phyloP scores from a whole-genome alignment of 2,113 vertebrate genomes.

The Megaceryle torquata region DNA sequence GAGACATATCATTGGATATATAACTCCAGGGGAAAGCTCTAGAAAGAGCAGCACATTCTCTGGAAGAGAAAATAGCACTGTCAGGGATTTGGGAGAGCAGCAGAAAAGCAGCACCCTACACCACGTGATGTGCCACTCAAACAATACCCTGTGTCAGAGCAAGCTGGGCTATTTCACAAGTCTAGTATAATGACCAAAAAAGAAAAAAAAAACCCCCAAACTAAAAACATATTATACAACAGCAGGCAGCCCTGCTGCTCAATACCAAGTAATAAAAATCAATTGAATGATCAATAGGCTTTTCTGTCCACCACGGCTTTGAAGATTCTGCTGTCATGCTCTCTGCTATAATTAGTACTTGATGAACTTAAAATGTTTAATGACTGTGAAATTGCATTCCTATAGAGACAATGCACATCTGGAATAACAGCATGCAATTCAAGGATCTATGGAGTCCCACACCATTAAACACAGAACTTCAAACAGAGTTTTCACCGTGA shows the following conservation, averaged over 20 bases:
- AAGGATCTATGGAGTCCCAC: constrained; percentile 25
- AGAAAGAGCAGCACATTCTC: background rate
- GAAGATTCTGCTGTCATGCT: constrained; percentile 41
- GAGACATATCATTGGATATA: background rate
- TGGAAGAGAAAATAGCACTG: background rate
- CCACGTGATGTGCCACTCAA: background rate
- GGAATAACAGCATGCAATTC: constrained; percentile 59
- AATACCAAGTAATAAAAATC: constrained; percentile 52
- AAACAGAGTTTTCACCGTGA: constrained; percentile 54
- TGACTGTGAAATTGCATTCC: constrained; percentile 71
- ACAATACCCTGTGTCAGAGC: background rate
- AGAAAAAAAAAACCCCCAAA: background rate
- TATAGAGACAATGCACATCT: constrained; percentile 67
- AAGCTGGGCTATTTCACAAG: background rate
- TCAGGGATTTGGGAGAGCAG: background rate
- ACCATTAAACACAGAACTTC: constrained; percentile 59
- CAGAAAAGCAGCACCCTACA: background rate
- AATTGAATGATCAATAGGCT: constrained; percentile 59
- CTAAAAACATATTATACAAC: background rate
- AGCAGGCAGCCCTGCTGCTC: background rate
- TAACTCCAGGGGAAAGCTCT: background rate
- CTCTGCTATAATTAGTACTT: constrained; percentile 64
- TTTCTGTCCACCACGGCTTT: constrained; percentile 30
- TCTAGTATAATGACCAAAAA: background rate
- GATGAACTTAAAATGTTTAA: constrained; percentile 73